Percentiles rank a stretch among this genome's conserved stretches.
Evolutionary conservation across 2,888 invertebrate genomes (phyloP).

Genomic region (Philereme vetulata): DNA sequence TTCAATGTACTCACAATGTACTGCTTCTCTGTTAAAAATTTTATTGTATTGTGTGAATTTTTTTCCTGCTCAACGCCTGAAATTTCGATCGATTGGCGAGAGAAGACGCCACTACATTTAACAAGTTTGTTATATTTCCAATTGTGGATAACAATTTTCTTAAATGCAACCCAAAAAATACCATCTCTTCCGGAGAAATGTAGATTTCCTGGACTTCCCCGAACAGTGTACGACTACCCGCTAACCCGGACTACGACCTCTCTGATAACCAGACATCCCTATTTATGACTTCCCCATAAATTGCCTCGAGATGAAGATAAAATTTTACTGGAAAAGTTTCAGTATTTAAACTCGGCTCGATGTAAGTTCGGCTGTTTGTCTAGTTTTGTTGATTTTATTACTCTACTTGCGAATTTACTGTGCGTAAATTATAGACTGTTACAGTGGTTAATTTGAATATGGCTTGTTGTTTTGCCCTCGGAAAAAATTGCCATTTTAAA

Average conservation of each 20-base stretch:
- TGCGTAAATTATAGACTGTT: constrained; percentile 19
- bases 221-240: constrained; percentile 1
- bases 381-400: constrained; percentile 39
- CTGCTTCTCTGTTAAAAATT: no score
- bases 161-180: no score
- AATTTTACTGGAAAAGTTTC: constrained; percentile 42
- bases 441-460: constrained; percentile 13
- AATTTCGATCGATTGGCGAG: no score
- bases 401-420: constrained; percentile 25
- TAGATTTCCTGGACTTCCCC: constrained; percentile 1
- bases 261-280: constrained; percentile 27
- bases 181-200: background rate
- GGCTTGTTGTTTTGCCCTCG: constrained; percentile 5
- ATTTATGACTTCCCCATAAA: constrained; percentile 55
- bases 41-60: no score
- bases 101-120: no score
- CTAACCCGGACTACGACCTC: constrained; percentile 6
- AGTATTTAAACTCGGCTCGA: constrained; percentile 38
- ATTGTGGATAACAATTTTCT: no score
- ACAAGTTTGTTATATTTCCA: no score
- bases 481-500: background rate
- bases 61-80: no score
- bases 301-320: constrained; percentile 49
- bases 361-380: constrained; percentile 38
- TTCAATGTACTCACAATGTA: no score